Evolutionary conservation across 2,888 invertebrate species (phyloP), one percentile per base, ranked within the genome.

Genomic region (Temnothorax rugatulus): DNA sequence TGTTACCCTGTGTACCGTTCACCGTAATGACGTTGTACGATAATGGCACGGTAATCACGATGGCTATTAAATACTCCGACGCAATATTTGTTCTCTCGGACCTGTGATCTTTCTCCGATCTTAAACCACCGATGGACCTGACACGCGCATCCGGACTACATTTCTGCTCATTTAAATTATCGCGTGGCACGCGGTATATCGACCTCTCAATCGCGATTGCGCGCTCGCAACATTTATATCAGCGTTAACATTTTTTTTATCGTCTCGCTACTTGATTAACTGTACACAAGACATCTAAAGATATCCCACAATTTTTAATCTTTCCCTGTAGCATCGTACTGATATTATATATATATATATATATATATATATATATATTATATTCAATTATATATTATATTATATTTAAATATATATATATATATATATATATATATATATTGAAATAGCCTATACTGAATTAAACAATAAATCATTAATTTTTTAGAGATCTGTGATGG

Each of bases 11-110:
- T 90, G 86, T 90, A 90, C 90, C 87, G 88, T 84, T 90, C 89
- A 73, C 81, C 85, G 84, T 90, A 90, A 91, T 90, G 87, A 90
- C 91, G 87, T 91, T 90, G 88, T 91, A 89, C 86, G 84, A 84
- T 90, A 90, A 90, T 90, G 88, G 86, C 84, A 90, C 84, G 89
- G 84, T 90, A 90, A 90, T 90, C 90, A 89, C 86, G 81, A 75
- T 79, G 81, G 85, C 88, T 86, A 90, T 90, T 90, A 90, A 34
- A 90, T 90, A 89, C 89, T 73, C 86, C 86, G 84, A 86, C 84
- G 86, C 87, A 85, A 90, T 86, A 90, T 90, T 89, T 90, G 86
- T 90, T 90, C 88, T 77, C 82, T 77, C 82, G 69, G 47, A 73
- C 69, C 83, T 82, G 52, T 29, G 86, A 89, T 91, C 82, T 84